phyloP scores from a whole-genome alignment of 2,888 invertebrate genomes.

The Philereme vetulata region DNA sequence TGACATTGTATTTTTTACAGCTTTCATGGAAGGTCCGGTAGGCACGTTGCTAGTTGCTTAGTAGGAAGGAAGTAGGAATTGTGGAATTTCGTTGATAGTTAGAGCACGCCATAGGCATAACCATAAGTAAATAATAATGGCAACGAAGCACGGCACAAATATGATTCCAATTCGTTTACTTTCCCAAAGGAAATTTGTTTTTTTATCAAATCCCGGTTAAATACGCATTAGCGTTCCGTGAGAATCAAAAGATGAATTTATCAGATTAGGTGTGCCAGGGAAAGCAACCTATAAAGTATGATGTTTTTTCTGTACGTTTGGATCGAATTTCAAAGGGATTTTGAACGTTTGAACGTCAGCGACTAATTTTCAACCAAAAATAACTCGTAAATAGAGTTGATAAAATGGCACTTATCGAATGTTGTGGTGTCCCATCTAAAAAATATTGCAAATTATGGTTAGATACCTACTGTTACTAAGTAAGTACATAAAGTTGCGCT shows the following conservation, averaged over 20 bases:
- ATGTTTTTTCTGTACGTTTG: constrained; percentile 14
- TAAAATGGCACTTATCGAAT: no score
- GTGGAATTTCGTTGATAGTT: no score
- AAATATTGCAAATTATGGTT: no score
- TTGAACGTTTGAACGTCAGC: neutral
- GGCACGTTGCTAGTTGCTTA: no score
- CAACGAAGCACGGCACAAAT: constrained; percentile 30
- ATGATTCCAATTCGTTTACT: constrained; percentile 43
- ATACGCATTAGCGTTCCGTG: constrained; percentile 48
- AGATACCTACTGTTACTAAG: no score
- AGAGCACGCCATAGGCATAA: constrained; percentile 1
- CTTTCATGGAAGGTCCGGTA: no score
- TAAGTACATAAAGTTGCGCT: no score
- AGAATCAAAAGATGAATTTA: constrained; percentile 44
- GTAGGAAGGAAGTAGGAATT: no score
- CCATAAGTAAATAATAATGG: constrained; percentile 17
- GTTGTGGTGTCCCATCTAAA: no score
- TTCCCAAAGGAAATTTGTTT: constrained; percentile 57
- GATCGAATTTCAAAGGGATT: neutral
- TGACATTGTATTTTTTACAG: no score
- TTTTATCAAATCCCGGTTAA: constrained; percentile 52
- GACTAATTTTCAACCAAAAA: neutral
- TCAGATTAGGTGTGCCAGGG: constrained; percentile 15
- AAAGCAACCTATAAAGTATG: constrained; percentile 17
- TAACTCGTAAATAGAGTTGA: no score